phyloP scores from a whole-genome alignment of 2,888 invertebrate genomes.

The Geotrupes spiniger region DNA sequence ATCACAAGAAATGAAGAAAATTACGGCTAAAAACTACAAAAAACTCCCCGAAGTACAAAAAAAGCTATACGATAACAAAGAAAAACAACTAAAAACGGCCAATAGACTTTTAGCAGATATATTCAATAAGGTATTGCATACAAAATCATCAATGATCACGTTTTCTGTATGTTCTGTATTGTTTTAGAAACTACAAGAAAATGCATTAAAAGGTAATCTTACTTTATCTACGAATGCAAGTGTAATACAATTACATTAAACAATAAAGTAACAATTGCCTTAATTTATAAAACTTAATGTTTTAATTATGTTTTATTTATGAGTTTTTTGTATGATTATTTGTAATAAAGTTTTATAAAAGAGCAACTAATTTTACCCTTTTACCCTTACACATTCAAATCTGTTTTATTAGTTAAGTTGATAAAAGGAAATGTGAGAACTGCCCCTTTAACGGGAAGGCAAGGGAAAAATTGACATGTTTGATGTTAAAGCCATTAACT shows the following conservation, averaged over 20 bases:
- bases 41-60: slow-evolving; percentile 70
- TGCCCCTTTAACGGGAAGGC: too few relatives aligned
- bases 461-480: too few relatives aligned
- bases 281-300: not conserved
- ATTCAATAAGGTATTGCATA: slow-evolving; percentile 65
- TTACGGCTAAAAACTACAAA: slow-evolving; percentile 63
- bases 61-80: slow-evolving; percentile 60
- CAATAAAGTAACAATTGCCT: too few relatives aligned
- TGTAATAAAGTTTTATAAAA: too few relatives aligned
- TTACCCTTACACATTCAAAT: too few relatives aligned
- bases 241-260: slow-evolving; percentile 53
- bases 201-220: slow-evolving; percentile 63
- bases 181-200: slow-evolving; percentile 65
- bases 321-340: slow-evolving; percentile 2
- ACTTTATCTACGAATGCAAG: slow-evolving; percentile 63
- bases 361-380: too few relatives aligned
- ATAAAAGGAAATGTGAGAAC: too few relatives aligned
- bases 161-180: slow-evolving; percentile 33
- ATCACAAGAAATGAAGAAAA: slow-evolving; percentile 59
- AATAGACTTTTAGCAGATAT: slow-evolving; percentile 74
- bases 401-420: too few relatives aligned
- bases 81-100: slow-evolving; percentile 56
- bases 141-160: slow-evolving; percentile 8
- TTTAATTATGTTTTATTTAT: slow-evolving; percentile 8
- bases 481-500: too few relatives aligned